A percentile compares a stretch with the other conserved stretches of the same genome.
These are phyloP conservation scores for Paramuricea clavata DNA, from an alignment of 92 coral and sea anemone species.

Conservation along the genomic window DNA sequence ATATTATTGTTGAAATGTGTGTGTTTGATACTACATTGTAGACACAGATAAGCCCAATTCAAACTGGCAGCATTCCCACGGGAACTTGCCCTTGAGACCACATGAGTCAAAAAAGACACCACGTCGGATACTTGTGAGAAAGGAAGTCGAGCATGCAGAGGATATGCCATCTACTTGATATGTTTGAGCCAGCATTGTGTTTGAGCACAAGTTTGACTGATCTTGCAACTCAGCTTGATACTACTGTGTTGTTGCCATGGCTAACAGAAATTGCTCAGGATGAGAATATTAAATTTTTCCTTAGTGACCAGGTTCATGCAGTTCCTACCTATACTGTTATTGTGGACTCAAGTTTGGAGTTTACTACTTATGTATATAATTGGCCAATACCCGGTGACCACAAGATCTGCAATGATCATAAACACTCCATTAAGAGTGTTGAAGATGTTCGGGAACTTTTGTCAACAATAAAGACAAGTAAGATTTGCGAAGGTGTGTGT, in stretches of 20 bases:
- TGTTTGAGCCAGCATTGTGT: background rate
- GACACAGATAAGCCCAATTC: conserved; percentile 7
- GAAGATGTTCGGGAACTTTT: background rate
- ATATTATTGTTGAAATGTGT: background rate
- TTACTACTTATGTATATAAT: conserved; percentile 11
- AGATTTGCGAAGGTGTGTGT: conserved; percentile 6
- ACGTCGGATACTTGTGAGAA: background rate
- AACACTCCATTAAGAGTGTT: background rate
- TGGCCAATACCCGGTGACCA: conserved; percentile 20
- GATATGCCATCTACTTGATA: conserved; percentile 10
- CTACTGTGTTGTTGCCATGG: background rate
- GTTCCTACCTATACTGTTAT: conserved; percentile 10
- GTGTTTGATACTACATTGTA: conserved; percentile 5
- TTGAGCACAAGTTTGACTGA: background rate
- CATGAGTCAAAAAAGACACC: conserved; percentile 25
- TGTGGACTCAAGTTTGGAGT: background rate
- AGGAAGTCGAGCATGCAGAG: conserved; percentile 4
- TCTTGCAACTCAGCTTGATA: background rate
- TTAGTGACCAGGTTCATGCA: conserved; percentile 11
- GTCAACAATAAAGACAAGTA: background rate
- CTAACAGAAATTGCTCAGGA: background rate
- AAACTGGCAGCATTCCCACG: conserved; percentile 14
- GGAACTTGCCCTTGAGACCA: conserved; percentile 14
- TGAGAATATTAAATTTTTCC: background rate
- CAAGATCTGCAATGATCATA: too few species aligned